Conservation (phyloP, 2,888 invertebrate genomes). For the Flabesymbios commensalis region DNA sequence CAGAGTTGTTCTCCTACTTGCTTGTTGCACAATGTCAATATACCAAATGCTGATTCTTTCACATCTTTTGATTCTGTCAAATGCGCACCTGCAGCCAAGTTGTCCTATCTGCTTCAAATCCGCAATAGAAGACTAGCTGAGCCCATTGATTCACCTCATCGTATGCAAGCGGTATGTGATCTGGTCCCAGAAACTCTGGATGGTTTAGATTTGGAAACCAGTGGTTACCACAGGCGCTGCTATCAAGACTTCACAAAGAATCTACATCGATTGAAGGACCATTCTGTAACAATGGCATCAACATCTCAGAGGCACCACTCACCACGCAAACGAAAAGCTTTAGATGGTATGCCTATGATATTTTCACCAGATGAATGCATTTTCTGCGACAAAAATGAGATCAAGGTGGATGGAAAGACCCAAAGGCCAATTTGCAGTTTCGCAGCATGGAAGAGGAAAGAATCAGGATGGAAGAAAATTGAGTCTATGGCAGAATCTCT, state of each 20-base stretch:
- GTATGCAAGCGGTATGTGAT: constrained; percentile 10
- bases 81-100: neutral
- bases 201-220: constrained; percentile 4
- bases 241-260: constrained; percentile 8
- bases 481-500: neutral
- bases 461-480: neutral
- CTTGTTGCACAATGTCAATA: neutral
- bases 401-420: neutral
- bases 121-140: neutral
- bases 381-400: constrained; percentile 1
- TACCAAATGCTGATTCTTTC: constrained; percentile 4
- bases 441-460: neutral
- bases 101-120: constrained; percentile 6
- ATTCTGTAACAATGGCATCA: neutral
- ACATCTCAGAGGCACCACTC: neutral
- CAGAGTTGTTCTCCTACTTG: neutral
- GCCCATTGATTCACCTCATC: constrained; percentile 12
- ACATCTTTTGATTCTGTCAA: constrained; percentile 7
- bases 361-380: no score
- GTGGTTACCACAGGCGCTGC: constrained; percentile 12
- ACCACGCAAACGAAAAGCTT: neutral
- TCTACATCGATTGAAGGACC: constrained; percentile 2
- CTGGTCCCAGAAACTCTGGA: constrained; percentile 12
- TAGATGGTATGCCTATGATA: no score
- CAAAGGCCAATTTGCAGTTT: neutral